phyloP scores from a whole-genome alignment of 2,797 vertebrate species.

The Sebastolobus alascanus region DNA sequence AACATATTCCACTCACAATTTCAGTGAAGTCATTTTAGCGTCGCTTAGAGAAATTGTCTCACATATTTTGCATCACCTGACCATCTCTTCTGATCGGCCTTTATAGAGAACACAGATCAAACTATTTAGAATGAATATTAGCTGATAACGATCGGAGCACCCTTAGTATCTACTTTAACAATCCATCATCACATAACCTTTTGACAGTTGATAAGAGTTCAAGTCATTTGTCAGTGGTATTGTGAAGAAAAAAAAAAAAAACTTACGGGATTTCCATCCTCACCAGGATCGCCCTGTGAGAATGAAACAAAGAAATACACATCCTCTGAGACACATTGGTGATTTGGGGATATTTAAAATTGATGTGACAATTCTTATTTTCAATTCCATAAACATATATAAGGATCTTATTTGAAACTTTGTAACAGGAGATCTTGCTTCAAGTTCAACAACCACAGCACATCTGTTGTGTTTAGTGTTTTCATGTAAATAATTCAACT shows the following conservation, averaged over 20 bases:
- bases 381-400: background rate
- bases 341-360: background rate
- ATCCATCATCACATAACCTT: background rate
- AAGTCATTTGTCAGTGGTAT: background rate
- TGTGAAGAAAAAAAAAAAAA: background rate
- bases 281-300: constrained; percentile 93
- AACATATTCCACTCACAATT: background rate
- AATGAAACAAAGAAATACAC: constrained; percentile 19
- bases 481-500: background rate
- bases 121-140: background rate
- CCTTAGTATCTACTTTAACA: background rate
- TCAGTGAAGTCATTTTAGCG: too few species aligned
- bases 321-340: background rate
- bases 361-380: background rate
- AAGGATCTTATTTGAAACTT: background rate
- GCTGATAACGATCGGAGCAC: background rate
- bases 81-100: background rate
- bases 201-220: background rate
- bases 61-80: background rate
- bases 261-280: constrained; percentile 94
- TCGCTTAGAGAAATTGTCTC: background rate
- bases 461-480: background rate
- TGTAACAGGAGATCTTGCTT: background rate
- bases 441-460: background rate
- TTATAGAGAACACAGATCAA: background rate